Evolutionary conservation across 2,113 vertebrate genomes (phyloP), one percentile per base, ranked within the genome.

Genomic region (Noturus placidus): DNA sequence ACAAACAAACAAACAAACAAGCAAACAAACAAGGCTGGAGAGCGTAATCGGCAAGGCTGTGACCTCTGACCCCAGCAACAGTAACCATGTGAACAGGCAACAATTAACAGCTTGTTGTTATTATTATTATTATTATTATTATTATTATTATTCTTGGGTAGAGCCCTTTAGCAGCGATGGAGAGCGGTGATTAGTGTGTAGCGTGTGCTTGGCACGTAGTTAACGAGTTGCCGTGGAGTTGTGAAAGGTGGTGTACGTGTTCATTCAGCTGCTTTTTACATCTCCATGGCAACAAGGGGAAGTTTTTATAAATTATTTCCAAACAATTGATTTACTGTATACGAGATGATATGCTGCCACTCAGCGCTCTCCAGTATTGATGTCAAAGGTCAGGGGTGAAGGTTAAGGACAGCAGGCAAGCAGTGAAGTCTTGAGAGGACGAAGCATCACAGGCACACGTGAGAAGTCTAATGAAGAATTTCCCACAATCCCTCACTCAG

Each of bases 41-140:
- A 95, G 97, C 99, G 97, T 99, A 99, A 99, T 99, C 97, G 97
- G 97, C 97, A 99, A 98, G 97, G 96, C 97, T 99, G 97, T 96
- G 85, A 90, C 82, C 77, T 77, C 61, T 86, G 78, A 78, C 69
- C 86, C 86, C 2, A 2, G 84, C 69, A 67, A 82, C 84, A 77
- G 84, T 83, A 78, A 38, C 42, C 17, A 76, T 59, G 19, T 25
- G 4, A 82, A 78, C 69, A 61, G 57, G 63, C 46, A 20, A 22
- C 54, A 56, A 20, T 17, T 17, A 38, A 50, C 56, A 38, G 69
- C 69, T 46, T 76, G 65, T 50, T 56, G 10, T 82, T 86, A 20
- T 69, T 59, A 5, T 67, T 27, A 50, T 25, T 61, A 59, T 54
- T 77, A 80, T 59, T 69, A 13, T 35, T 79, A 35, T 52, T 38